A percentile compares a stretch with the other conserved stretches of the same genome.
phyloP scores from a whole-genome alignment of 2,113 vertebrate genomes.

The Nothocercus julius region DNA sequence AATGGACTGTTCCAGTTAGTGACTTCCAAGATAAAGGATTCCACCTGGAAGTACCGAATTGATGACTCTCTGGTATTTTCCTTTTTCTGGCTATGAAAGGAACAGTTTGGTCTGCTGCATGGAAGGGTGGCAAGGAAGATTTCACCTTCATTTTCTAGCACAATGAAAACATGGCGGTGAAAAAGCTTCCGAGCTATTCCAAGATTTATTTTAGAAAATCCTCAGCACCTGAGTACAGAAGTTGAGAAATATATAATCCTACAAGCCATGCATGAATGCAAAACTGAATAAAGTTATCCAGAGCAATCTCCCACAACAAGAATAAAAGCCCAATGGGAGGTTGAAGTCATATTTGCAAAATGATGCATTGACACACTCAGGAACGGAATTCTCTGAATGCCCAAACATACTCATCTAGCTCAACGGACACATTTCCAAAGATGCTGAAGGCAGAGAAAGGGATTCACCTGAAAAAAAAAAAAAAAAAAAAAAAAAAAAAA shows the following conservation, averaged over 20 bases:
- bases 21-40: not conserved
- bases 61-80: not conserved
- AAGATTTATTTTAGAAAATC: not conserved
- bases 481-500: no score
- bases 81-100: not conserved
- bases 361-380: not conserved
- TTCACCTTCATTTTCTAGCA: not conserved
- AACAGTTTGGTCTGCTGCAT: not conserved
- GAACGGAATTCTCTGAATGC: not conserved
- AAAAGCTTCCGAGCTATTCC: not conserved
- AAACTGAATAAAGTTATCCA: not conserved
- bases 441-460: not conserved
- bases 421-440: not conserved
- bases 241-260: not conserved
- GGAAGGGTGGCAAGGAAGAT: not conserved
- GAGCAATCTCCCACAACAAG: not conserved
- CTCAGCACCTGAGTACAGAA: not conserved
- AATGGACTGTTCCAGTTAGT: not conserved
- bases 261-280: not conserved
- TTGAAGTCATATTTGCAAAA: not conserved
- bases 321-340: not conserved
- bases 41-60: fast-evolving
- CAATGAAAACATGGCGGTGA: not conserved
- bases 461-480: not conserved
- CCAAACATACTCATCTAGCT: not conserved